Evolutionary conservation across 2,888 invertebrate genomes (phyloP), one percentile per base, ranked within the genome.

Genomic region (Drosophila koepferae): DNA sequence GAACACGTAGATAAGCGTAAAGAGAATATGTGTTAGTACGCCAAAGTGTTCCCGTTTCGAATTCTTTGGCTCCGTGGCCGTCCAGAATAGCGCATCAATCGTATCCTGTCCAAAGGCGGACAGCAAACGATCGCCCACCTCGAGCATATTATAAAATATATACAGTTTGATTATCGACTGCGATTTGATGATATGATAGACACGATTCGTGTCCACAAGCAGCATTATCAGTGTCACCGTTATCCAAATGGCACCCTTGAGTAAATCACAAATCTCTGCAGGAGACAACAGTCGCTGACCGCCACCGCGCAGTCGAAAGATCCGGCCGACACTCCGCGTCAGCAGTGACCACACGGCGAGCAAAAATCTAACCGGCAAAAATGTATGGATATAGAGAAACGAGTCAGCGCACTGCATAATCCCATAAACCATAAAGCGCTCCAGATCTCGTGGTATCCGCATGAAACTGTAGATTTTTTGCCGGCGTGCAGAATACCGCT

Each of bases 71-170:
- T 99, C 99, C 8, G 99, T 99, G 0, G 99, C 99, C 6, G 99
- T 99, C 99, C 99, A 99, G 91, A 99, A 98, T 51, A 99, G 94
- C 3, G 99, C 98, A 94, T 99, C 99, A 75, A 99, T 96, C 10
- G 98, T 98, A 92, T 99, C 99, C 94, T 99, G 99, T 0, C 99
- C 99, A 94, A 99, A 98, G 40, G 98, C 98, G 66, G 99, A 99
- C 91, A 99, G 97, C 79, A 99, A 94, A 76, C 98, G 95, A 94
- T 99, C 99, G 16, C 98, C 98, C 59, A 99, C 98, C 94, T 99
- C 99, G 70, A 99, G 94, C 99, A 99, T 99, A 93, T 99, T 99
- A 93, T 98, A 99, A 94, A 99, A 99, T 92, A 99, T 99, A 92
- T 99, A 99, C 80, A 99, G 94, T 92, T 99, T 99, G 93, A 99